Base-by-base conservation (phyloP, 1,140 invertebrate species). In the Battus philenor region DNA sequence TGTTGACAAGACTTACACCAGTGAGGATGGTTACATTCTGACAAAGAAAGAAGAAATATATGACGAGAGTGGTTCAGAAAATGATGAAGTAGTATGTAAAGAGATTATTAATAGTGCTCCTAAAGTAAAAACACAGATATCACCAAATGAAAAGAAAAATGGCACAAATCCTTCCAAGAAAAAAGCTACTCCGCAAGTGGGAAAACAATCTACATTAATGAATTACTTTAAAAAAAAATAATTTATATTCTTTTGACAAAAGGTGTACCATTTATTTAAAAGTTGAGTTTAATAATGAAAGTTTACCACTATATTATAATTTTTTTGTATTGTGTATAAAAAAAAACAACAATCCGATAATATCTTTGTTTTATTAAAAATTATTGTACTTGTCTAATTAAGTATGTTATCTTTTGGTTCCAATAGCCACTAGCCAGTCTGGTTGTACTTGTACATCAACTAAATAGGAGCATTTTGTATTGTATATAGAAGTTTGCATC, bases 401-500 rank as follows among this genome's bases (percentile, higher is more conserved):
- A 36, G 9, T 24, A 29, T 38, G 31, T 65, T 72, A 81, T 78
- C 68, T 76, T 50, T 76, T 81, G 17, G 81, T 68, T 29, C 85
- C 85, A 44, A 87, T 85, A 15, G 85, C 85, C 8, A 86, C 75
- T 46, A 87, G 68, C 85, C 85, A 87, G 43, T 87, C 80, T 12
- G 83, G 76, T 46, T 78, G 76, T 10, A 86, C 74, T 69, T 83
- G 75, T 8, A 86, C 75, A 74, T 84, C 81, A 4, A 87, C 83
- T 43, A 86, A 55, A 56, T 87, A 78, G 11, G 77, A 80, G 50
- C 83, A 87, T 58, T 86, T 87, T 33, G 83, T 86, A 48, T 86
- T 84, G 46, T 78, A 87, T 11, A 72, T 78, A 4, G 77, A 72
- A 3, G 73, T 68, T 8, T 70, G 63, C 7, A 76, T 45, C 24